phyloP scores from a whole-genome alignment of 1,140 invertebrate species.

The Homarus americanus region DNA sequence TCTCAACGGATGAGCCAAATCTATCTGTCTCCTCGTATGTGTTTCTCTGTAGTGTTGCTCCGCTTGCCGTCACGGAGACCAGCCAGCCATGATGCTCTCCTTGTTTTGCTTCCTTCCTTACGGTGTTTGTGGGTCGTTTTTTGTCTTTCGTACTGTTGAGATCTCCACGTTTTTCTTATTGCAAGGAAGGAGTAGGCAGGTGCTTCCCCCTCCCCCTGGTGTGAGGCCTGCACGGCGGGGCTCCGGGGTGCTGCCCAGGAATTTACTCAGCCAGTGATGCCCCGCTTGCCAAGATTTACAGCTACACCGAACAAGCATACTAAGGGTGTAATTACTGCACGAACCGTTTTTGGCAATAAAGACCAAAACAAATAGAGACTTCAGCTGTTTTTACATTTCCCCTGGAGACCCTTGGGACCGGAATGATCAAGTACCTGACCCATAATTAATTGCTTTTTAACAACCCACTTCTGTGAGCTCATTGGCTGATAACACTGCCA shows the following conservation, averaged over 20 bases:
- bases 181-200: too few species aligned
- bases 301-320: constrained; percentile 9
- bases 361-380: constrained; percentile 14
- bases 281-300: constrained; percentile 1
- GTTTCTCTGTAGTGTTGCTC: too few species aligned
- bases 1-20: background rate
- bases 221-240: too few species aligned
- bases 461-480: constrained; percentile 8
- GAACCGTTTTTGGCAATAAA: constrained; percentile 20
- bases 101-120: too few species aligned
- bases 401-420: background rate
- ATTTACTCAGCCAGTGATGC: background rate
- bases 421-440: constrained; percentile 19
- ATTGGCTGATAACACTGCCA: constrained; percentile 45
- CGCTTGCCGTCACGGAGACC: too few species aligned
- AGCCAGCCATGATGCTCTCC: too few species aligned
- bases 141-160: too few species aligned
- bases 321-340: background rate
- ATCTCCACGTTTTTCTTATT: too few species aligned
- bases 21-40: background rate
- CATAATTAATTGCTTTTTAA: constrained; percentile 39
- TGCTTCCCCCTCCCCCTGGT: background rate
- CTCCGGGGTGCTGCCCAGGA: too few species aligned
- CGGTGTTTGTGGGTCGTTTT: too few species aligned
- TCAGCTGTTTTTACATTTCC: constrained; percentile 20